Evolutionary conservation across 2,113 vertebrate species (phyloP).

Genomic region (Oncorhynchus kisutch): DNA sequence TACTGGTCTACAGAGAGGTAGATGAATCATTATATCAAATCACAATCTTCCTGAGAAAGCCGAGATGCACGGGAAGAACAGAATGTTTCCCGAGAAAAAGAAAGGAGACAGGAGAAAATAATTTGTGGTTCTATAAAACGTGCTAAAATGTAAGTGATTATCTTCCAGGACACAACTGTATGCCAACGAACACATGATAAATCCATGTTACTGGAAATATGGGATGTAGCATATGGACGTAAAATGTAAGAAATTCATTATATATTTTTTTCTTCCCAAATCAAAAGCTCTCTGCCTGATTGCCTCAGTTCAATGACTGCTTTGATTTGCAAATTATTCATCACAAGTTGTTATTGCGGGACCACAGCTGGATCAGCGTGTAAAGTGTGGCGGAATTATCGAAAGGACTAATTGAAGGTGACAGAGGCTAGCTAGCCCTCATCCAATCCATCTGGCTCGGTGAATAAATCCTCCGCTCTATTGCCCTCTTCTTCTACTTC

Average conservation of each 20-base stretch:
- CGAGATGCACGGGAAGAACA: conserved; percentile 22
- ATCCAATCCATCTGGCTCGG: conserved; percentile 46
- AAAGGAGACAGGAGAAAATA: background rate
- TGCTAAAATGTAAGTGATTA: conserved; percentile 32
- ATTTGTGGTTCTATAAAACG: conserved; percentile 35
- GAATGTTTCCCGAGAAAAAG: conserved; percentile 16
- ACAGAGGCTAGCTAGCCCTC: conserved; percentile 17
- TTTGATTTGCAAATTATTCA: background rate
- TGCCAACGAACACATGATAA: background rate
- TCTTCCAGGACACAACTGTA: conserved; percentile 11
- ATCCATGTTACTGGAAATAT: background rate
- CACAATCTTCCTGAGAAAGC: conserved; percentile 29
- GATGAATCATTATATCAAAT: conserved; percentile 37
- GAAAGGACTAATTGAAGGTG: background rate
- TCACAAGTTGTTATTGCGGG: background rate
- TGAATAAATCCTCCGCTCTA: conserved; percentile 44
- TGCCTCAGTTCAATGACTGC: background rate
- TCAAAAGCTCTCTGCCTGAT: background rate
- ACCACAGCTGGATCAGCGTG: background rate
- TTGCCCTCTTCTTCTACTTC: conserved; percentile 33
- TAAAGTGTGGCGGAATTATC: too few relatives aligned
- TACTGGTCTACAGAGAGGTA: conserved; percentile 22
- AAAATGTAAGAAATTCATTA: background rate
- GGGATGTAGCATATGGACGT: background rate
- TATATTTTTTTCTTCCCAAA: background rate